phyloP scores from a whole-genome alignment of 2,888 invertebrate species.

The Priocnemis perturbator region DNA sequence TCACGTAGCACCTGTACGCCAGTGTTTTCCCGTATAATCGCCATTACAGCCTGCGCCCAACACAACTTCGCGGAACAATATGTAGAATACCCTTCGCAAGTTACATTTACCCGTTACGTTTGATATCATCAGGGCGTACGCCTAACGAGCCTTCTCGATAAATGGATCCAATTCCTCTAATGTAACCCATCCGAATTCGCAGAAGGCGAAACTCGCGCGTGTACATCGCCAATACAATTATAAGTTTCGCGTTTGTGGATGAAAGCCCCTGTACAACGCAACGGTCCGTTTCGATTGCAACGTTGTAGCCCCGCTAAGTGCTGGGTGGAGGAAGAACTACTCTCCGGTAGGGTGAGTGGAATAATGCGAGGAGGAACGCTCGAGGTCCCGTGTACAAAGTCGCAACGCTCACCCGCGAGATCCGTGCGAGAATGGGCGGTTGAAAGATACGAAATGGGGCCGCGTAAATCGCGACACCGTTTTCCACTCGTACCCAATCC shows the following conservation, averaged over 20 bases:
- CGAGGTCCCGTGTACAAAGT: not conserved
- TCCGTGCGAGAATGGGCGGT: not conserved
- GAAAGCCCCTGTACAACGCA: not conserved
- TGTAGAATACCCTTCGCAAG: too few species aligned
- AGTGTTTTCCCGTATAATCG: too few species aligned
- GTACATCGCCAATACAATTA: not conserved
- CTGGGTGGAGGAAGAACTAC: constrained; percentile 1
- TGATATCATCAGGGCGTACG: constrained; percentile 1
- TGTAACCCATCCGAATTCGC: not conserved
- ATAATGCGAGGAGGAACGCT: constrained; percentile 1
- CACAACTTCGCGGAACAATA: too few species aligned
- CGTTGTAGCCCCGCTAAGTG: not conserved
- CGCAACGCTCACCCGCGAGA: constrained; percentile 2
- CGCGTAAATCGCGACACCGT: not conserved
- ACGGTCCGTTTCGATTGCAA: too few species aligned
- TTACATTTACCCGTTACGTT: not conserved
- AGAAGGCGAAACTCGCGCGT: not conserved
- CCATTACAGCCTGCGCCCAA: too few species aligned
- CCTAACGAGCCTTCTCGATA: not conserved
- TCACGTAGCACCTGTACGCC: too few species aligned
- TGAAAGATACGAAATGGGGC: constrained; percentile 4
- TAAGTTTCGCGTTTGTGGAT: not conserved
- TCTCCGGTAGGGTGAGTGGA: not conserved
- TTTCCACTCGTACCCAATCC: constrained; percentile 6
- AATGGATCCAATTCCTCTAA: not conserved